These are phyloP conservation scores for Scyliorhinus canicula DNA, from an alignment of 2,797 vertebrate species.

Conservation along the genomic window DNA sequence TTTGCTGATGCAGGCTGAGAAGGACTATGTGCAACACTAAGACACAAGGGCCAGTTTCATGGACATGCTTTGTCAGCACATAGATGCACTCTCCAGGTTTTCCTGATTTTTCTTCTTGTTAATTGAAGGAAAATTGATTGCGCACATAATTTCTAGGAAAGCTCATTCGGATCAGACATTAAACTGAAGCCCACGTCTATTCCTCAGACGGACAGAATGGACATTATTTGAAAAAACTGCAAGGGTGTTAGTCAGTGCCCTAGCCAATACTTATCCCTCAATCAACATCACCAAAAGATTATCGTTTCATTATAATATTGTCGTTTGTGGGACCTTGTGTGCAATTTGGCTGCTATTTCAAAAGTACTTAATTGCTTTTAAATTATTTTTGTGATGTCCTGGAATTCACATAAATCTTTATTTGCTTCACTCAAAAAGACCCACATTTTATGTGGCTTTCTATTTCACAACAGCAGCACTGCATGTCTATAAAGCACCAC, in stretches of 20 bases:
- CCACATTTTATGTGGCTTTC: not conserved
- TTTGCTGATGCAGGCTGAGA: not conserved
- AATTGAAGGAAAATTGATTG: not conserved
- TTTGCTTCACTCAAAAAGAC: not conserved
- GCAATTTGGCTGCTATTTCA: not conserved
- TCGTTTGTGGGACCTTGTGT: not conserved
- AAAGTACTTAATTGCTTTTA: not conserved
- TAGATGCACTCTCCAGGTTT: too few species aligned
- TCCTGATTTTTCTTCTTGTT: not conserved
- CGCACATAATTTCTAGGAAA: not conserved
- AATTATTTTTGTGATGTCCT: too few species aligned
- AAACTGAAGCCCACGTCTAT: not conserved
- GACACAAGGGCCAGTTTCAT: not conserved
- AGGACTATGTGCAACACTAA: not conserved
- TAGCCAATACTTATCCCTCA: not conserved
- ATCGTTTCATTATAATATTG: not conserved
- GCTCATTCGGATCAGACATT: not conserved
- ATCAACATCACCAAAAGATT: not conserved
- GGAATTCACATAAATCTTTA: not conserved
- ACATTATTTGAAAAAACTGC: not conserved
- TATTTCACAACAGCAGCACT: not conserved
- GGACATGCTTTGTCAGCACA: not conserved
- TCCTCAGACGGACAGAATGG: not conserved
- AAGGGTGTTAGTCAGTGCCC: not conserved
- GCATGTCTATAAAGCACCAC: not conserved